Evolutionary conservation across 2,113 vertebrate genomes (phyloP).

Genomic region (Procapra przewalskii): DNA sequence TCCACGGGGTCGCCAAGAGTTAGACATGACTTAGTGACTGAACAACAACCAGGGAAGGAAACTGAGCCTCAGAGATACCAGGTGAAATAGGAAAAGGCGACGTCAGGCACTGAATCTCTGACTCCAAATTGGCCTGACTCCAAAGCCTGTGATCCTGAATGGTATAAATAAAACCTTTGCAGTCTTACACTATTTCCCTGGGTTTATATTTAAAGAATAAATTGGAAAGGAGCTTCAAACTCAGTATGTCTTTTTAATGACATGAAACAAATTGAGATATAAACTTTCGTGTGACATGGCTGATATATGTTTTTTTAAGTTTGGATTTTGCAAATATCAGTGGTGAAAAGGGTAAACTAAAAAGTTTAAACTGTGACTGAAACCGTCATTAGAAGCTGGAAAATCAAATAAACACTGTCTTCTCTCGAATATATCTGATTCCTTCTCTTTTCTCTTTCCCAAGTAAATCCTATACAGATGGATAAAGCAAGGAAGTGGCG

Average conservation of each 20-base stretch:
- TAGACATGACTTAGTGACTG: background rate
- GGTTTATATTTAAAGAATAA: background rate
- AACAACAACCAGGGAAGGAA: background rate
- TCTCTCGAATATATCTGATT: constrained; percentile 20
- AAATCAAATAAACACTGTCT: constrained; percentile 48
- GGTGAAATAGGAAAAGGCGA: background rate
- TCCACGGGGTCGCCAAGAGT: background rate
- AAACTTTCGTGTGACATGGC: background rate
- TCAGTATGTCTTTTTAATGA: constrained; percentile 13
- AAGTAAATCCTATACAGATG: constrained; percentile 64
- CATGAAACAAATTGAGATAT: background rate
- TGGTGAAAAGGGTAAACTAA: background rate
- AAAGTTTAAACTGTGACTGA: constrained; percentile 16
- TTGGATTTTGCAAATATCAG: background rate
- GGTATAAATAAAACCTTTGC: background rate
- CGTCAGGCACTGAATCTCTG: background rate
- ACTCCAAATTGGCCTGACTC: background rate
- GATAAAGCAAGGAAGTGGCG: constrained; percentile 66
- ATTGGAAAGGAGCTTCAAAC: background rate
- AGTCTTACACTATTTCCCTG: background rate
- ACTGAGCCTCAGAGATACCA: background rate
- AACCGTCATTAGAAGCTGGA: background rate
- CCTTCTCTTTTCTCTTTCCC: constrained; percentile 17
- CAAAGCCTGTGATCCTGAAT: background rate
- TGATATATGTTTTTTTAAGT: background rate